A percentile compares a stretch with the other conserved stretches of the same genome.
Conservation (phyloP, 2,797 vertebrate genomes). For the Phrynocephalus vlangalii region DNA sequence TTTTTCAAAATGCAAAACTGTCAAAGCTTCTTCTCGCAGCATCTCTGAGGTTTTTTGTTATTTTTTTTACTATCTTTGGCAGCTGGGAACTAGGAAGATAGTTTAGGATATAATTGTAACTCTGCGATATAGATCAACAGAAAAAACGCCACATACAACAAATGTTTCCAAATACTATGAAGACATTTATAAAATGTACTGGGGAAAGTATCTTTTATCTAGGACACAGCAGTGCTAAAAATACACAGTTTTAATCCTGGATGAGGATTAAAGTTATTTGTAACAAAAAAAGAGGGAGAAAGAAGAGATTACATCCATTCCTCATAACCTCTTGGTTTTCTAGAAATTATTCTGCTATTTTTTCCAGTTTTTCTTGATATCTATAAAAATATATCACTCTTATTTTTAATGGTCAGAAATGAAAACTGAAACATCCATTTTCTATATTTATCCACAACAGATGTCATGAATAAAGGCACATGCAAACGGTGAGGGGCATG, state of each 20-base stretch:
- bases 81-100: conserved; percentile 1
- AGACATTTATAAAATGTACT: conserved; percentile 48
- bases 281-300: conserved; percentile 84
- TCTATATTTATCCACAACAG: conserved; percentile 26
- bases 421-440: background rate
- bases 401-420: background rate
- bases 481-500: background rate
- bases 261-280: conserved; percentile 85
- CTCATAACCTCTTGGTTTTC: conserved; percentile 78
- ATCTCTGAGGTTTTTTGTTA: background rate
- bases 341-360: conserved; percentile 43
- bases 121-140: conserved; percentile 20
- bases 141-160: conserved; percentile 22
- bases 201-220: conserved; percentile 78
- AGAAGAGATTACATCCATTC: conserved; percentile 81
- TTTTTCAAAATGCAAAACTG: background rate
- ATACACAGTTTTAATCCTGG: conserved; percentile 86
- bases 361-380: background rate
- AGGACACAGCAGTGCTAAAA: conserved; percentile 81
- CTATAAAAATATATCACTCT: conserved; percentile 21
- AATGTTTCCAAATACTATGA: conserved; percentile 24
- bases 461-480: background rate
- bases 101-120: conserved; percentile 34
- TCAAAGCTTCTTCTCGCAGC: background rate
- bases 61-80: background rate